Percentiles rank a stretch among this genome's conserved stretches.
Evolutionary conservation across 2,797 vertebrate genomes (phyloP).

Genomic region (Chloroceryle amazona): DNA sequence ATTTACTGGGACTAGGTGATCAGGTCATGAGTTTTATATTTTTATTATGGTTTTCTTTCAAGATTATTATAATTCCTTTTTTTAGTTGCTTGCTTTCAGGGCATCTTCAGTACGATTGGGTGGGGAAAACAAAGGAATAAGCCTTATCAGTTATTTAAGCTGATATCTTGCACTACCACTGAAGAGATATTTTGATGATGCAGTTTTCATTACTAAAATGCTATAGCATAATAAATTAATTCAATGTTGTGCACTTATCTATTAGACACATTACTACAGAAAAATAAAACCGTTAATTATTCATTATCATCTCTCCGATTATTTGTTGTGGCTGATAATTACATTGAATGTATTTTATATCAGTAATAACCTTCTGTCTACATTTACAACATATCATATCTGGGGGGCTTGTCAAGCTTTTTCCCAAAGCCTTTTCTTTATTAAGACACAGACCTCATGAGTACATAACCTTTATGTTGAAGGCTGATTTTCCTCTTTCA

Average conservation of each 20-base stretch:
- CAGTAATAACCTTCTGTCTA: conserved; percentile 99
- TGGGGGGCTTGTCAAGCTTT: conserved; percentile 93
- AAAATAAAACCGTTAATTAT: conserved; percentile 97
- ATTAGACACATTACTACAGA: conserved; percentile 84
- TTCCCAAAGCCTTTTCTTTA: conserved; percentile 90
- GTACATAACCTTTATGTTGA: conserved; percentile 93
- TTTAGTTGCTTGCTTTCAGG: conserved; percentile 46
- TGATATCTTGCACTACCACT: conserved; percentile 74
- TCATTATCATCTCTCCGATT: conserved; percentile 96
- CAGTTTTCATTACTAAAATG: conserved; percentile 86
- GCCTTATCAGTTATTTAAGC: conserved; percentile 75
- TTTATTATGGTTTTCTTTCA: conserved; percentile 40
- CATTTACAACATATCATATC: conserved; percentile 88
- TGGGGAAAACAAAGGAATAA: conserved; percentile 78
- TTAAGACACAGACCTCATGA: conserved; percentile 93
- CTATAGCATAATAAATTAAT: conserved; percentile 86
- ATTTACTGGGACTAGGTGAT: background rate
- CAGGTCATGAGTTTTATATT: background rate
- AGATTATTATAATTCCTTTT: background rate
- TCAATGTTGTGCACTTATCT: conserved; percentile 85
- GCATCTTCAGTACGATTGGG: conserved; percentile 40
- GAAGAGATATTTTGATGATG: conserved; percentile 81
- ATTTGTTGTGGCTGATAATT: conserved; percentile 99
- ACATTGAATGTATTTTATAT: conserved; percentile 95
- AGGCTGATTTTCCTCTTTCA: conserved; percentile 89